Evolutionary conservation across 2,797 vertebrate genomes (phyloP).

Genomic region (Periophthalmus magnuspinnatus): DNA sequence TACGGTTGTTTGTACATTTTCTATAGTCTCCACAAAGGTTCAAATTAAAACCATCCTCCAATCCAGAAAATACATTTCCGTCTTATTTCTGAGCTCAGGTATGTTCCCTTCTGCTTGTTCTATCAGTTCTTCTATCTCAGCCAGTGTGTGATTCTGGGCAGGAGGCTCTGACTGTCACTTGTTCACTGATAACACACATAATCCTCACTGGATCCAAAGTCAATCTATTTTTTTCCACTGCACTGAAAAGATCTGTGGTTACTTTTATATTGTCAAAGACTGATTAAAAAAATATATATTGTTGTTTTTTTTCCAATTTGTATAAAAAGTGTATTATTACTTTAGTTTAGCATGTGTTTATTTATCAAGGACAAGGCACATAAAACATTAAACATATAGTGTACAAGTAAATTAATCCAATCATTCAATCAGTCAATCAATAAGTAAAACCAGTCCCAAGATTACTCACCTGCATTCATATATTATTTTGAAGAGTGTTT

Average conservation of each 20-base stretch:
- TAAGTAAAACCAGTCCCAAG: too few relatives aligned
- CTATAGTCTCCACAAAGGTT: background rate
- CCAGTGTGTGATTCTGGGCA: background rate
- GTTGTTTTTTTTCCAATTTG: background rate
- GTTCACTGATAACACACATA: constrained; percentile 29
- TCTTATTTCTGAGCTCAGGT: background rate
- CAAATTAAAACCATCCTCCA: background rate
- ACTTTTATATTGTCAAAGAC: constrained; percentile 19
- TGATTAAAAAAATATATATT: too few relatives aligned
- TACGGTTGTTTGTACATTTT: background rate
- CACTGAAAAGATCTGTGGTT: constrained; percentile 6
- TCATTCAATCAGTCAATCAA: too few relatives aligned
- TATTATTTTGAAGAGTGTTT: too few relatives aligned
- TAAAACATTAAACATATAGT: too few relatives aligned
- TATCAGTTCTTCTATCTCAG: background rate
- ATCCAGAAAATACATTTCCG: background rate
- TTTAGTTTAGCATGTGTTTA: too few relatives aligned
- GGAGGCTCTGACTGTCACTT: constrained; percentile 29
- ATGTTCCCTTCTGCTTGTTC: background rate
- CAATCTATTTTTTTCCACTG: constrained; percentile 14
- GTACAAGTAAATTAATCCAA: too few relatives aligned
- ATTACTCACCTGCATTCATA: too few relatives aligned
- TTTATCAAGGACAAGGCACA: too few relatives aligned
- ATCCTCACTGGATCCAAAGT: constrained; percentile 38
- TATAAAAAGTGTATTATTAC: background rate